Evolutionary conservation across 2,888 invertebrate species (phyloP), one percentile per base, ranked within the genome.

Genomic region (Drosophila quasianomalipes): DNA sequence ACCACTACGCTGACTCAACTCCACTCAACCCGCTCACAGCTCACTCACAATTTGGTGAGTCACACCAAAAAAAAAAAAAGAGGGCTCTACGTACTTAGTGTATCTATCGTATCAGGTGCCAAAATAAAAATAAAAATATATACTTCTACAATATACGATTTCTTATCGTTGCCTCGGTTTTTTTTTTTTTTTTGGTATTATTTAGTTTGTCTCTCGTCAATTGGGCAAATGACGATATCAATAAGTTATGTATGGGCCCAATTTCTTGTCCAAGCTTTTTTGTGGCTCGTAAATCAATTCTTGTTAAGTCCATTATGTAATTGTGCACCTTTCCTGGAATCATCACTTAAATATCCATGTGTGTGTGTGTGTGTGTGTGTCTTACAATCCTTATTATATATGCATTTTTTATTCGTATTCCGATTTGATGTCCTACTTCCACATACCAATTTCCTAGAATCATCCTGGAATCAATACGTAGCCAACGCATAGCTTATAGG

Each of bases 401-500:
- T 12, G n/a, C 30, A 30, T 39, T 35, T 26, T 19, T 28, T n/a
- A 35, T 49, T n/a, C 26, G 14, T 70, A 59, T 59, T 37, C 52
- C 57, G 41, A 57, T 47, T 30, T 28, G 28, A 52, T 14, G 28
- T 19, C 28, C 51, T 14, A 16, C 14, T 6, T 39, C 0, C 14
- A 28, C 19, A 39, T 39, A 47, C 22, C 28, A 44, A 65, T 76
- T 55, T 10, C 65, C 73, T 44, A 49, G 33, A 41, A 39, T 39
- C n/a, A 33, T 51, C 69, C 69, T 53, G 66, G 66, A 84, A 88
- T 84, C 89, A 72, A 84, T 84, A 89, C 76, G 69, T 65, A 57
- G 44, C 82, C 72, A 64, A 85, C 80, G 87, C 89, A 89, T 86
- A 79, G 83, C 88, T 83, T 71, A 89, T 89, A 47, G 67, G 57